These are phyloP conservation scores for Eriocheir sinensis DNA, from an alignment of 1,140 invertebrate genomes.

Conservation along the genomic window DNA sequence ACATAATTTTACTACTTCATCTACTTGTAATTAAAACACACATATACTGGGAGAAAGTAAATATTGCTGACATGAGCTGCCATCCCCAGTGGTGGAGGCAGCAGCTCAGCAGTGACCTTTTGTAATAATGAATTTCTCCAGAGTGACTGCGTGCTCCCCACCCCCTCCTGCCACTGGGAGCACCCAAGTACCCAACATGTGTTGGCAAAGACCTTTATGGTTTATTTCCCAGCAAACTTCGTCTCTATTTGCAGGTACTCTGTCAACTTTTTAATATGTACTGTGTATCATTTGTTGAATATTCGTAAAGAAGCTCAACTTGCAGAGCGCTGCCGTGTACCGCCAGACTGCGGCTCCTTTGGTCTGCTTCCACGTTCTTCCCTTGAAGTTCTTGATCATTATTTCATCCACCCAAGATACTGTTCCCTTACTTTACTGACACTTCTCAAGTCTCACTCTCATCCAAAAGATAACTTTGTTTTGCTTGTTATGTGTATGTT, in stretches of 20 bases:
- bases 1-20: conserved; percentile 78
- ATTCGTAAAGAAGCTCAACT: conserved; percentile 17
- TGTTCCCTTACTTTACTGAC: conserved; percentile 43
- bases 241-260: conserved; percentile 1
- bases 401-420: conserved; percentile 33
- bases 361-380: conserved; percentile 1
- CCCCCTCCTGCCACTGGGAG: not conserved
- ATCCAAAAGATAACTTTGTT: conserved; percentile 56
- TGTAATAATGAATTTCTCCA: conserved; percentile 5
- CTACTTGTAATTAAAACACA: conserved; percentile 77
- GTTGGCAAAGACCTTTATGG: conserved; percentile 14
- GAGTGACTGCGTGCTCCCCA: not conserved
- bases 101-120: conserved; percentile 29
- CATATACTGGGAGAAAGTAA: conserved; percentile 61
- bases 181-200: conserved; percentile 20
- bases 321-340: not conserved
- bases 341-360: not conserved
- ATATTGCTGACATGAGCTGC: conserved; percentile 59
- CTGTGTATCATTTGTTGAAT: conserved; percentile 25
- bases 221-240: conserved; percentile 25
- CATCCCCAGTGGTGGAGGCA: not conserved
- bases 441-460: conserved; percentile 40
- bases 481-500: conserved; percentile 76
- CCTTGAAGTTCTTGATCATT: conserved; percentile 3
- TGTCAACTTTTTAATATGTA: conserved; percentile 26